phyloP scores from a whole-genome alignment of 2,797 vertebrate species.

The Cetoscarus ocellatus region DNA sequence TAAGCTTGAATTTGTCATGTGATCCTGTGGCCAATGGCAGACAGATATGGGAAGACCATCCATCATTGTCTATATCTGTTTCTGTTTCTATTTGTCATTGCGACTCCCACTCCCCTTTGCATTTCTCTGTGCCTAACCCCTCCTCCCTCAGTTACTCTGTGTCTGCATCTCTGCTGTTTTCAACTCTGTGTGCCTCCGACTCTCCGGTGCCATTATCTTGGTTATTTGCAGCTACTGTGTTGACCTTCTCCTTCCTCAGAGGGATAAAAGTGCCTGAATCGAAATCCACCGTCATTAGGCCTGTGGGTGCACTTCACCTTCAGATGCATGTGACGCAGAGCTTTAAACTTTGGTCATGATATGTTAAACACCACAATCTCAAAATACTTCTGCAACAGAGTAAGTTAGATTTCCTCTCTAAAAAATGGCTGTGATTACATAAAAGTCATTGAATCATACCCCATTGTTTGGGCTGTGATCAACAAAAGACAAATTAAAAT shows the following conservation, averaged over 20 bases:
- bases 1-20: conserved; percentile 49
- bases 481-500: no score
- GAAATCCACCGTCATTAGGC: conserved; percentile 41
- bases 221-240: conserved; percentile 27
- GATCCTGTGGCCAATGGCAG: conserved; percentile 35
- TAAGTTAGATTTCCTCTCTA: conserved; percentile 18
- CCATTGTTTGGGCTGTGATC: not conserved
- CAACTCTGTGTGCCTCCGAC: conserved; percentile 5
- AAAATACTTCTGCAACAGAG: conserved; percentile 8
- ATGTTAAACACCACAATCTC: conserved; percentile 31
- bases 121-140: conserved; percentile 13
- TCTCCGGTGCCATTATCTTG: conserved; percentile 24
- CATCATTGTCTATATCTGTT: conserved; percentile 48
- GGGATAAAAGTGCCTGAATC: conserved; percentile 34
- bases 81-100: conserved; percentile 41
- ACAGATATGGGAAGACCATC: conserved; percentile 46
- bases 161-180: not conserved
- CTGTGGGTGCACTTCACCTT: conserved; percentile 59
- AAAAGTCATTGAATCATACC: not conserved
- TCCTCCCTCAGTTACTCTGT: conserved; percentile 14
- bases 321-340: conserved; percentile 10
- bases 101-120: not conserved
- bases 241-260: conserved; percentile 58
- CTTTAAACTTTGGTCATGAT: conserved; percentile 28
- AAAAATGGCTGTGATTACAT: not conserved